Conservation (phyloP, 1,140 invertebrate genomes). For the Panonychus citri region DNA sequence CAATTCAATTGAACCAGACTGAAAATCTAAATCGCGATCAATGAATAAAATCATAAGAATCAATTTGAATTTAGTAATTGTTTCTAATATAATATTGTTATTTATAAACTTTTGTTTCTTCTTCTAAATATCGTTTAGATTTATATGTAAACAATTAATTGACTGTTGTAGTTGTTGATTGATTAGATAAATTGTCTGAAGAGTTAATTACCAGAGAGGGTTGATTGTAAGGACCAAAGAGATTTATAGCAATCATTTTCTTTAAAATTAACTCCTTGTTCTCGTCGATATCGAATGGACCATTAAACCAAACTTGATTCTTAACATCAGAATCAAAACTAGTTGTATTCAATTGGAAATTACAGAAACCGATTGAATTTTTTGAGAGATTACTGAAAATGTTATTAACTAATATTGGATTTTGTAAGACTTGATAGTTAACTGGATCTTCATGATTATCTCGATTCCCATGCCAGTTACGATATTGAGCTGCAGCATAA, state of each 20-base stretch:
- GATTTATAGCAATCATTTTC: slow-evolving; percentile 2
- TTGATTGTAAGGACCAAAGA: background rate
- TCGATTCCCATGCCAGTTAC: background rate
- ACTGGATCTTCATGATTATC: background rate
- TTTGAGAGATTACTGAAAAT: slow-evolving; percentile 3
- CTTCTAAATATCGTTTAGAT: too few species aligned
- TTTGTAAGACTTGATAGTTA: background rate
- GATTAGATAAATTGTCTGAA: too few species aligned
- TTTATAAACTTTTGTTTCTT: too few species aligned
- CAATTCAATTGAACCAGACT: too few species aligned
- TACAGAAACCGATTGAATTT: slow-evolving; percentile 2
- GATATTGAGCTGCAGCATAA: slow-evolving; percentile 3
- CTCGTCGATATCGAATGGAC: background rate
- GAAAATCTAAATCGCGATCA: too few species aligned
- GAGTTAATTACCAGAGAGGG: too few species aligned
- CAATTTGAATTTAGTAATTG: too few species aligned
- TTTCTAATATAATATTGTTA: too few species aligned
- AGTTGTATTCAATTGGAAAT: slow-evolving; percentile 8
- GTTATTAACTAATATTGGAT: slow-evolving; percentile 5
- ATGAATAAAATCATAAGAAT: too few species aligned
- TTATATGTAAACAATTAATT: too few species aligned
- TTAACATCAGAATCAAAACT: slow-evolving; percentile 1
- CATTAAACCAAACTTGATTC: slow-evolving; percentile 11
- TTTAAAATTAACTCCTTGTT: slow-evolving; percentile 2
- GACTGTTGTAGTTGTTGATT: too few species aligned